Conservation (phyloP, 2,888 invertebrate species). For the Himalopsyche japonica region DNA sequence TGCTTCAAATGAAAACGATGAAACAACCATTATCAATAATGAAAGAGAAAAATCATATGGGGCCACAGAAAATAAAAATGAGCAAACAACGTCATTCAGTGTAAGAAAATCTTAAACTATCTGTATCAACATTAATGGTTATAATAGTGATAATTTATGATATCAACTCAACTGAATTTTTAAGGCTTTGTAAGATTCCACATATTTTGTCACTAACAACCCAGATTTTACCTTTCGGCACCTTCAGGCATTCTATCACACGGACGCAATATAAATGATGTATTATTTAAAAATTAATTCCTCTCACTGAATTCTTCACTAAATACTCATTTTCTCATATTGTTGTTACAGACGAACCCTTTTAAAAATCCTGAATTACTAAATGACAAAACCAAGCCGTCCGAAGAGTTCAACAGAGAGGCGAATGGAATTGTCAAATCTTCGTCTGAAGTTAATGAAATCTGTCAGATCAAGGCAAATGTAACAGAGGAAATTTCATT, state of each 20-base stretch:
- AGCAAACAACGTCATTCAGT: constrained; percentile 13
- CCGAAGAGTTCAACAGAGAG: constrained; percentile 44
- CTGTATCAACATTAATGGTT: too few relatives aligned
- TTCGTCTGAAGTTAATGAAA: neutral
- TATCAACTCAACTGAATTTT: too few relatives aligned
- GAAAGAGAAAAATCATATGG: constrained; percentile 58
- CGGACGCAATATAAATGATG: too few relatives aligned
- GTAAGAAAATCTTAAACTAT: neutral
- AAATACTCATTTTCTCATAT: neutral
- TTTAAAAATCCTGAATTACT: constrained; percentile 22
- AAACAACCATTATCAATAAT: constrained; percentile 49
- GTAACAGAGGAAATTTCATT: constrained; percentile 56
- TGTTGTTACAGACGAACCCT: constrained; percentile 34
- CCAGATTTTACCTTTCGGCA: too few relatives aligned
- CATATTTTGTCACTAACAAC: too few relatives aligned
- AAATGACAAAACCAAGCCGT: constrained; percentile 41
- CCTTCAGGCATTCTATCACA: too few relatives aligned
- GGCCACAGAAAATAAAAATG: constrained; percentile 50
- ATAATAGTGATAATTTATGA: too few relatives aligned
- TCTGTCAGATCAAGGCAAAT: constrained; percentile 3
- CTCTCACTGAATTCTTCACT: too few relatives aligned
- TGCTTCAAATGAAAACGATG: constrained; percentile 50
- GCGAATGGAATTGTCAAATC: neutral
- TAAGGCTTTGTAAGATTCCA: too few relatives aligned
- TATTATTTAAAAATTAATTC: too few relatives aligned